phyloP scores from a whole-genome alignment of 30 jellyfish, hydroid and myxozoan genomes.

The Cassiopea xamachana region DNA sequence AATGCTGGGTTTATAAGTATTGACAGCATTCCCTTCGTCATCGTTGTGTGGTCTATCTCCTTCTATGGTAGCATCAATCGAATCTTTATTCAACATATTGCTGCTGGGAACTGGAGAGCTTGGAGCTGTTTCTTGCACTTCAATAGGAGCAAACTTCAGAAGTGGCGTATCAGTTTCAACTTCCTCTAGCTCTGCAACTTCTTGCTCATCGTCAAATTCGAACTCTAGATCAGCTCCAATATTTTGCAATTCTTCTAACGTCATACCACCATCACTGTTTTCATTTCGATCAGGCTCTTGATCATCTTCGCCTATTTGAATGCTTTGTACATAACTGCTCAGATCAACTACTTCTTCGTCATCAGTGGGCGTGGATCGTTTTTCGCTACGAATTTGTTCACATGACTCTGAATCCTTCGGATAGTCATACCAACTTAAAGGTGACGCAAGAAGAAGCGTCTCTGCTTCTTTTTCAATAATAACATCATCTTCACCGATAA shows the following conservation, averaged over 20 bases:
- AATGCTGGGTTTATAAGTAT: not conserved
- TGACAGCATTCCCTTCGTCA: slow-evolving; percentile 5
- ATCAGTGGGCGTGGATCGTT: not conserved
- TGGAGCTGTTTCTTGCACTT: slow-evolving; percentile 60
- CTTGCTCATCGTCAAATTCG: slow-evolving; percentile 73
- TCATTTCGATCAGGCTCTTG: not conserved
- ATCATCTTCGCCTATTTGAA: not conserved
- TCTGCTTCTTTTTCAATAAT: not conserved
- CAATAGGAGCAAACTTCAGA: slow-evolving; percentile 64
- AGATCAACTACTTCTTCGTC: not conserved
- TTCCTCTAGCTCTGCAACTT: slow-evolving; percentile 38
- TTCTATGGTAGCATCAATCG: not conserved
- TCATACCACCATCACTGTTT: not conserved
- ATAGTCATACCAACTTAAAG: not conserved
- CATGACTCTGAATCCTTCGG: not conserved
- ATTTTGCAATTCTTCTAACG: slow-evolving; percentile 7
- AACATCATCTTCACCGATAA: not conserved
- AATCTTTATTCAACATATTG: not conserved
- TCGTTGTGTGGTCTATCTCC: not conserved
- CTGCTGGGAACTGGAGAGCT: slow-evolving; percentile 4
- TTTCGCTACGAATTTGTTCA: not conserved
- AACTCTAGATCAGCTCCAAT: slow-evolving; percentile 62
- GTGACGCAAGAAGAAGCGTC: not conserved
- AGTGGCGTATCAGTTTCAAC: not conserved
- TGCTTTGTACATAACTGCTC: not conserved